Percentiles rank a stretch among this genome's conserved stretches.
These are phyloP conservation scores for Etheostoma perlongum DNA, from an alignment of 2,797 vertebrate species.

Conservation along the genomic window DNA sequence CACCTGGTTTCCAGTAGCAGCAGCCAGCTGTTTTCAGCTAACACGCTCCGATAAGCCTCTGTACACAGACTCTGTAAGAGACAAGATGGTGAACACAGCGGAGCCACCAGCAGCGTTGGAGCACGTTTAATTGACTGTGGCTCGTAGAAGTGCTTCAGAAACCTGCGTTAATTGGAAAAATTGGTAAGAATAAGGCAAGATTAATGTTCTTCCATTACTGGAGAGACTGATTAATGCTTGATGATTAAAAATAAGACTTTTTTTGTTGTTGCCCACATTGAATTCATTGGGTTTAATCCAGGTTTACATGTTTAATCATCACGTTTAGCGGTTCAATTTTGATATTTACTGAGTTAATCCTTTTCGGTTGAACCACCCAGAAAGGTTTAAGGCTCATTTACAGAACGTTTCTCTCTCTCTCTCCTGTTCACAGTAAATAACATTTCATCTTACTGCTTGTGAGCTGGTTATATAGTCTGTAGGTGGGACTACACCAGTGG, in stretches of 20 bases:
- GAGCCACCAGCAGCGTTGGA: background rate
- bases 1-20: background rate
- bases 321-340: constrained; percentile 6
- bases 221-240: background rate
- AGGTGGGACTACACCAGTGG: background rate
- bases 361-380: constrained; percentile 1
- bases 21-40: background rate
- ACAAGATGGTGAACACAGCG: background rate
- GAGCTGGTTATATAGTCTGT: background rate
- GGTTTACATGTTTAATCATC: background rate
- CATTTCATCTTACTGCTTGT: background rate
- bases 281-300: background rate
- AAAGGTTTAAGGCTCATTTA: constrained; percentile 12
- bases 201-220: background rate
- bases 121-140: background rate
- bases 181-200: too few species aligned
- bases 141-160: too few species aligned
- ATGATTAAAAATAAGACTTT: background rate
- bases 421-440: background rate
- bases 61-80: background rate
- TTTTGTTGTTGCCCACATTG: background rate
- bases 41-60: background rate
- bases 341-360: constrained; percentile 27
- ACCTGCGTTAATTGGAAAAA: background rate
- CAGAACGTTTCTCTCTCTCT: background rate